Conservation (phyloP, 2,888 invertebrate genomes). For the Caenorhabditis parvicauda region DNA sequence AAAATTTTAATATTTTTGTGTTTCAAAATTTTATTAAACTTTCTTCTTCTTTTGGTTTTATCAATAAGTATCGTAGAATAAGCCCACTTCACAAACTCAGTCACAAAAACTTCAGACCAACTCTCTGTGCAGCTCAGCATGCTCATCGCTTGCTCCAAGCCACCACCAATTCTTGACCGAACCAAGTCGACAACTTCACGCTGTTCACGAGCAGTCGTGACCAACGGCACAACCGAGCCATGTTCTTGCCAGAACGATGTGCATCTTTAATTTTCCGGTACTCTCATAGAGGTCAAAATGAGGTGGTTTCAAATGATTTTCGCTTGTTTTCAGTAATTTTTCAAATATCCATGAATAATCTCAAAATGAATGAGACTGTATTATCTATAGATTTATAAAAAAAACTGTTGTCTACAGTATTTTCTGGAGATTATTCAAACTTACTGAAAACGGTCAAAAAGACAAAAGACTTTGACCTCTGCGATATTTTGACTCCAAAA, state of each 20-base stretch:
- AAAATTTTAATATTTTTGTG: background rate
- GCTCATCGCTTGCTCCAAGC: slow-evolving; percentile 28
- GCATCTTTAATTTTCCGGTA: slow-evolving; percentile 4
- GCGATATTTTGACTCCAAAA: no score
- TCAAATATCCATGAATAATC: no score
- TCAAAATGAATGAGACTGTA: no score
- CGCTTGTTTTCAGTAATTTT: no score
- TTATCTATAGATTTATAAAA: no score
- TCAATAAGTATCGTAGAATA: no score
- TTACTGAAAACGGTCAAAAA: no score
- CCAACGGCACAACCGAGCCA: slow-evolving; percentile 8
- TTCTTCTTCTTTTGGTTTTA: background rate
- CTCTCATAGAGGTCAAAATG: background rate
- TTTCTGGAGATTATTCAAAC: no score
- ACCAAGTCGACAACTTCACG: slow-evolving; percentile 7
- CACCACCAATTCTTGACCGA: slow-evolving; percentile 22
- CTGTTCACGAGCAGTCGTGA: slow-evolving; percentile 12
- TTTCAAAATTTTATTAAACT: background rate
- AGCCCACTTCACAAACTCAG: no score
- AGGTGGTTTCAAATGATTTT: background rate
- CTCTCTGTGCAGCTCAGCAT: slow-evolving; percentile 29
- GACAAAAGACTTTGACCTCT: no score
- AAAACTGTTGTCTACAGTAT: no score
- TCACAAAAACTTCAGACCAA: slow-evolving; percentile 33
- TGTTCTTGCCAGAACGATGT: slow-evolving; percentile 21